Evolutionary conservation across 2,888 invertebrate genomes (phyloP).

Genomic region (Orthosia cruda): DNA sequence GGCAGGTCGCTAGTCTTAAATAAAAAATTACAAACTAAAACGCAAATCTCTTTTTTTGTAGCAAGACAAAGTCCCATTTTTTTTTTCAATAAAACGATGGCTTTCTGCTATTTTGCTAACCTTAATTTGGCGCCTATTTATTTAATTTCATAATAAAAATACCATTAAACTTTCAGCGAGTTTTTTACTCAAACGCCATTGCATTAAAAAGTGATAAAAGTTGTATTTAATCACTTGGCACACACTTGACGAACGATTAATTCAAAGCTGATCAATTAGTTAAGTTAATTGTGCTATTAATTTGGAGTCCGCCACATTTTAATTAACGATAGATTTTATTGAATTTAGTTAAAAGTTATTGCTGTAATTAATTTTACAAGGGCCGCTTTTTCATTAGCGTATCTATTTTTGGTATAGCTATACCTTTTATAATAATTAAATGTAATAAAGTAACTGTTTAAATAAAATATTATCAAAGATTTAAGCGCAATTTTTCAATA

Average conservation of each 20-base stretch:
- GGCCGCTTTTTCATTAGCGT: not conserved
- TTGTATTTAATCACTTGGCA: constrained; percentile 22
- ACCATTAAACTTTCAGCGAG: not conserved
- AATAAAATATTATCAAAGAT: too few relatives aligned
- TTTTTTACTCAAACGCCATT: not conserved
- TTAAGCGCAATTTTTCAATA: too few relatives aligned
- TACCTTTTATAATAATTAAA: not conserved
- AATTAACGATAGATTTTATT: constrained; percentile 27
- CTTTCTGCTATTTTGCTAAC: not conserved
- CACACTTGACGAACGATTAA: constrained; percentile 34
- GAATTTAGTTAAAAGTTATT: constrained; percentile 16
- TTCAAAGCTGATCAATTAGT: constrained; percentile 38
- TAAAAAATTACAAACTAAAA: too few relatives aligned
- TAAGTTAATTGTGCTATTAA: constrained; percentile 41
- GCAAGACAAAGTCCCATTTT: too few relatives aligned
- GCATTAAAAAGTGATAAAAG: constrained; percentile 25
- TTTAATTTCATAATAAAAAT: not conserved
- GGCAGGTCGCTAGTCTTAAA: too few relatives aligned
- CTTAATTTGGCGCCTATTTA: not conserved
- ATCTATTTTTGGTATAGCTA: not conserved
- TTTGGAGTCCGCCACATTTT: constrained; percentile 29
- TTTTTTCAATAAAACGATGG: too few relatives aligned
- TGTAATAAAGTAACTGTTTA: not conserved
- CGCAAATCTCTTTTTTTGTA: too few relatives aligned
- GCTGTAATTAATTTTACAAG: not conserved